phyloP scores from a whole-genome alignment of 2,888 invertebrate genomes.

The Agrochola lota region DNA sequence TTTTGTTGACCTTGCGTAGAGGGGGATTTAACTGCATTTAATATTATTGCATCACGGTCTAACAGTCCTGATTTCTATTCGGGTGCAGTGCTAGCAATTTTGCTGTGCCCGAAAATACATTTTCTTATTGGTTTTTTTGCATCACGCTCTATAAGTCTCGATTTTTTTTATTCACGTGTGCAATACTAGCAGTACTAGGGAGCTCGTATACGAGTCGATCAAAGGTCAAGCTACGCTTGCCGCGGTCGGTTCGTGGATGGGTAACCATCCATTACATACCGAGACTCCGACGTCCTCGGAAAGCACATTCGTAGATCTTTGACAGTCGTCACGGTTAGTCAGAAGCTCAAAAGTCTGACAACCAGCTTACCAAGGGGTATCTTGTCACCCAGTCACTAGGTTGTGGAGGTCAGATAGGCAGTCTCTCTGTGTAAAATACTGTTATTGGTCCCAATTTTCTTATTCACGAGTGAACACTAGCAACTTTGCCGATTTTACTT shows the following conservation, averaged over 20 bases:
- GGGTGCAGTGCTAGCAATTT: constrained; percentile 18
- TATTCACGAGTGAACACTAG: not conserved
- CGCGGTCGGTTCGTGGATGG: not conserved
- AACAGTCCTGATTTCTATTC: constrained; percentile 40
- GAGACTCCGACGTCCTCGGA: not conserved
- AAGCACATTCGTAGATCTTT: not conserved
- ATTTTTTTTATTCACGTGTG: not conserved
- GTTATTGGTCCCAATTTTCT: not conserved
- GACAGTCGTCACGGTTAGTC: not conserved
- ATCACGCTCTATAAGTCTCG: constrained; percentile 26
- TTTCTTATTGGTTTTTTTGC: constrained; percentile 49
- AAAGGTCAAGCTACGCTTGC: not conserved
- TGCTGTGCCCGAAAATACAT: not conserved
- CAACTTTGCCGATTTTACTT: constrained; percentile 21
- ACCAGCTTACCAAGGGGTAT: not conserved
- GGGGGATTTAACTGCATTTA: constrained; percentile 67
- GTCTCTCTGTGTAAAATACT: not conserved
- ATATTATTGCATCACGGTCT: constrained; percentile 68
- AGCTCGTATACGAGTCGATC: not conserved
- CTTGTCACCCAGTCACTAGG: not conserved
- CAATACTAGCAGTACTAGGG: not conserved
- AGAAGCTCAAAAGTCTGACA: not conserved
- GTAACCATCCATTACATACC: too few relatives aligned
- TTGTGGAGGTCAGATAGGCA: not conserved
- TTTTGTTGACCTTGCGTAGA: constrained; percentile 67